phyloP scores from a whole-genome alignment of 2,113 vertebrate genomes.

The Channa argus region DNA sequence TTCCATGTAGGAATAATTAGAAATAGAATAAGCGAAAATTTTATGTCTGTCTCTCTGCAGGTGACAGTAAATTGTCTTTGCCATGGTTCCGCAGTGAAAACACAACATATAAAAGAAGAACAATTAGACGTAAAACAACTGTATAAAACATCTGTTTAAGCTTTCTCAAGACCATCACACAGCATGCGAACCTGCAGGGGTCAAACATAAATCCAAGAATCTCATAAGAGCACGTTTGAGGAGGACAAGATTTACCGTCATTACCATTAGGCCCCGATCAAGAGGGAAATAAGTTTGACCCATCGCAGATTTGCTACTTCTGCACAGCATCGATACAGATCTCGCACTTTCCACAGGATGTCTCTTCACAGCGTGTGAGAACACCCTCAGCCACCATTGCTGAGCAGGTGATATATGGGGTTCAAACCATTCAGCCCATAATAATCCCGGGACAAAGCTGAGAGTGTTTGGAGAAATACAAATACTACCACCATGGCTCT shows the following conservation, averaged over 20 bases:
- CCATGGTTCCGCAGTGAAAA: constrained; percentile 76
- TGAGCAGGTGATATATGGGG: constrained; percentile 62
- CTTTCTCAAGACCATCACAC: constrained; percentile 46
- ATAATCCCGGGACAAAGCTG: constrained; percentile 62
- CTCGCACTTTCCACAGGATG: constrained; percentile 64
- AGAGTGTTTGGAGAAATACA: constrained; percentile 70
- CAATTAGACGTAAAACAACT: constrained; percentile 66
- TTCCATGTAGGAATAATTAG: constrained; percentile 80
- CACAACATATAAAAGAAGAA: constrained; percentile 66
- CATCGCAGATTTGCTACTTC: constrained; percentile 69
- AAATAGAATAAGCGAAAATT: constrained; percentile 75
- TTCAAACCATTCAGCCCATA: constrained; percentile 61
- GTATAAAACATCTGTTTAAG: constrained; percentile 60
- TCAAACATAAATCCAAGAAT: constrained; percentile 55
- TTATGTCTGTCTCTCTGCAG: constrained; percentile 80
- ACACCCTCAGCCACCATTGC: constrained; percentile 76
- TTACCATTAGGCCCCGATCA: constrained; percentile 38
- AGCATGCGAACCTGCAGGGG: constrained; percentile 58
- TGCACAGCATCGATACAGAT: constrained; percentile 59
- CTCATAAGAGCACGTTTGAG: constrained; percentile 56
- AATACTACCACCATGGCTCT: constrained; percentile 80
- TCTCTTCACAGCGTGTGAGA: constrained; percentile 72
- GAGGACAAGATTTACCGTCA: constrained; percentile 43
- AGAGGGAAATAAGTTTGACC: constrained; percentile 66
- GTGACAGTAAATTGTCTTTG: constrained; percentile 78